Base-by-base conservation (phyloP, 2,888 invertebrate species). In the Drosophila greeni region DNA sequence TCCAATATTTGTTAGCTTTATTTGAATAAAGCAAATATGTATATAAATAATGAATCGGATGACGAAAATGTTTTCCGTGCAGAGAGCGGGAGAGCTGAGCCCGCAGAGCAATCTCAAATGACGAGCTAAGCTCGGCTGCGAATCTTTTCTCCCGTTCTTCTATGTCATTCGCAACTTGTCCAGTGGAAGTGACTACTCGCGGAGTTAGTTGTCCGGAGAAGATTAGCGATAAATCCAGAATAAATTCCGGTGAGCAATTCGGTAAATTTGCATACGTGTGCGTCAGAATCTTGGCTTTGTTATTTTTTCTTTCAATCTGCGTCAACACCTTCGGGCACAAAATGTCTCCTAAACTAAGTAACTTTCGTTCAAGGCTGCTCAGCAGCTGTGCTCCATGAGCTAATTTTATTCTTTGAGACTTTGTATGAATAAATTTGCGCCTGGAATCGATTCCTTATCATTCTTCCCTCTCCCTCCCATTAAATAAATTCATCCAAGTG, bases 261-360 rank as follows among this genome's bases (percentile, higher is more conserved):
- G 16, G 12, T 33, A 40, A 66, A 77, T 81, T 81, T 77, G 73
- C 81, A 83, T 78, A 82, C 73, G 75, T 83, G 75, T 77, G 73
- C 75, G 83, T 80, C 74, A 76, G 64, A 56, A 57, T 65, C 59
- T 74, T 36, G 39, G 39, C 54, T 56, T 57, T 54, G 8, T 39
- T 53, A 20, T 48, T 55, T 68, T 51, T 58, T 37, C 36, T 45
- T 43, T 47, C 26, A 39, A 64, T 71, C 53, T 64, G 49, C 36
- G 48, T 69, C 69, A 60, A 67, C 52, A 36, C 66, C 65, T 43
- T 64, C 1, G 36, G 61, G 24, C 45, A 64, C 43, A 64, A 36
- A 55, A 29, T 48, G 36, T 36, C 49, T 43, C 23, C 33, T 5
- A 68, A 68, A 29, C 43, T 43, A 18, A 45, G 29, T 45, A 45